Conservation (phyloP, 2,888 invertebrate genomes). For the Spicauda simplicius region DNA sequence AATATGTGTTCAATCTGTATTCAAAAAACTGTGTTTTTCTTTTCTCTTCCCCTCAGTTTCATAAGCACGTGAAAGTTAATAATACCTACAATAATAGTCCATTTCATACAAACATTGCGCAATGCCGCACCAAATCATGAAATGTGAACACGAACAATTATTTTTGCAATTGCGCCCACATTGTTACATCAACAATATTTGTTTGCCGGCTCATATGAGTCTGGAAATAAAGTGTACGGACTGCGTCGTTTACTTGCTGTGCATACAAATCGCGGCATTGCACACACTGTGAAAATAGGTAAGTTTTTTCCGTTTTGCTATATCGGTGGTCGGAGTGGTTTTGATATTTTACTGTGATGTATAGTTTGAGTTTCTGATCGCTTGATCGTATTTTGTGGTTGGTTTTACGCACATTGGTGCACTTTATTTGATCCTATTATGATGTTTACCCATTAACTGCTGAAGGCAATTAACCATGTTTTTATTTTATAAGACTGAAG, state of each 20-base stretch:
- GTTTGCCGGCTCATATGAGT: slow-evolving; percentile 5
- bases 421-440: no score
- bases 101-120: not conserved
- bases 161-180: not conserved
- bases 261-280: not conserved
- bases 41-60: no score
- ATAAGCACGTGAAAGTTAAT: no score
- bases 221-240: not conserved
- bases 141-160: not conserved
- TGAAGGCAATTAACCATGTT: no score
- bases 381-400: not conserved
- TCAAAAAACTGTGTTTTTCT: no score
- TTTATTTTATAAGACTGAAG: no score
- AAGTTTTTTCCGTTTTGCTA: not conserved
- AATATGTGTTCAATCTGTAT: no score
- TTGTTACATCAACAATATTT: not conserved
- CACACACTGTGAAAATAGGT: not conserved
- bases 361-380: not conserved
- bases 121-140: not conserved
- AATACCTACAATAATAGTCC: no score
- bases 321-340: not conserved
- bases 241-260: not conserved
- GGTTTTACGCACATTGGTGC: not conserved
- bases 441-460: no score
- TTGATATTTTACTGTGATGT: not conserved